A percentile compares a stretch with the other conserved stretches of the same genome.
phyloP scores from a whole-genome alignment of 2,113 vertebrate genomes.

The Tychaedon coryphoeus region DNA sequence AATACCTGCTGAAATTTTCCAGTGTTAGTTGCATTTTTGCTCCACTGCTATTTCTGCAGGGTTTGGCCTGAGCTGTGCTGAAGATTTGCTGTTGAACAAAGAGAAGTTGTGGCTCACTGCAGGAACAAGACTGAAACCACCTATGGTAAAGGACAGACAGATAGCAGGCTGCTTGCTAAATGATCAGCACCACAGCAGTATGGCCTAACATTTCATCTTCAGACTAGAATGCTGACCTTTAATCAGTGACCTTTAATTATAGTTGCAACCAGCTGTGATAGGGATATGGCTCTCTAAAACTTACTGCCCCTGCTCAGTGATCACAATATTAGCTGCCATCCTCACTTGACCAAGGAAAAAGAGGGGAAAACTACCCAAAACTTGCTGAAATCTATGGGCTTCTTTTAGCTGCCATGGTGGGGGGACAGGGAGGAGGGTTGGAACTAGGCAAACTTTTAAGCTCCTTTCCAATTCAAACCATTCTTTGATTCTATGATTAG shows the following conservation, averaged over 20 bases:
- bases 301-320: too few species aligned
- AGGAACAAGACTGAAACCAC: background rate
- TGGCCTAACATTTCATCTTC: background rate
- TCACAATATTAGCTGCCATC: background rate
- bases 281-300: background rate
- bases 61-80: background rate
- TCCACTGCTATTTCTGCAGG: background rate
- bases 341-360: background rate
- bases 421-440: background rate
- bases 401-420: background rate
- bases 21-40: background rate
- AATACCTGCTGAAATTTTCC: background rate
- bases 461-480: background rate
- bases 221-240: background rate
- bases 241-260: background rate
- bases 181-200: background rate
- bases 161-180: background rate
- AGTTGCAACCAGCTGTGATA: background rate
- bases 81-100: background rate
- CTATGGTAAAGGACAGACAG: background rate
- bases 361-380: rapidly evolving
- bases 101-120: background rate
- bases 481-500: background rate
- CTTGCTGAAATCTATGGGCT: background rate
- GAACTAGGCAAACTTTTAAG: background rate